Percentiles rank a stretch among this genome's conserved stretches.
These are phyloP conservation scores for Cantharis flavilabris DNA, from an alignment of 2,888 invertebrate genomes.

Conservation along the genomic window DNA sequence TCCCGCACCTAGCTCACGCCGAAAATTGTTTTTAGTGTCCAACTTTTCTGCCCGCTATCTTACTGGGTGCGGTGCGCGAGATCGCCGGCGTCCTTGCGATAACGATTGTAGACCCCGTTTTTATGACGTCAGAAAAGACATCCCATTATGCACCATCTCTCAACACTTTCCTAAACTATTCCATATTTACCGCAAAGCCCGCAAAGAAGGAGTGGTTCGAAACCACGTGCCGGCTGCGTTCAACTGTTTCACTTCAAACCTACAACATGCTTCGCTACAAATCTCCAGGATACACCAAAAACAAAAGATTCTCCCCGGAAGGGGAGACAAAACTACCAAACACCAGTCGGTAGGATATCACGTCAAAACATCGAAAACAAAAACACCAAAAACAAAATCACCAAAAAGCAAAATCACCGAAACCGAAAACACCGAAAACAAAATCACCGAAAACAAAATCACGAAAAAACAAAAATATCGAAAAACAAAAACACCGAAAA, in stretches of 20 bases:
- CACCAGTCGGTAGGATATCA: too few relatives aligned
- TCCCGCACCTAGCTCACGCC: conserved; percentile 44
- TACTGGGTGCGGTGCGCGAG: conserved; percentile 48
- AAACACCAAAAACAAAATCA: too few relatives aligned
- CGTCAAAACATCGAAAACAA: too few relatives aligned
- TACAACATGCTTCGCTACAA: too few relatives aligned
- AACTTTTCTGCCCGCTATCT: conserved; percentile 34
- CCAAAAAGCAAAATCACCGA: too few relatives aligned
- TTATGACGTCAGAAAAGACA: conserved; percentile 30
- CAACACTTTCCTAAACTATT: not conserved
- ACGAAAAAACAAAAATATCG: too few relatives aligned
- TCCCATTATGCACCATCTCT: conserved; percentile 7
- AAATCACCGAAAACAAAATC: too few relatives aligned
- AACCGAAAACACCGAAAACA: too few relatives aligned
- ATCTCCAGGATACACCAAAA: too few relatives aligned
- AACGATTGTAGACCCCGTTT: conserved; percentile 46
- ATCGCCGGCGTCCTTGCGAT: conserved; percentile 51
- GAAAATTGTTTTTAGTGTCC: conserved; percentile 36
- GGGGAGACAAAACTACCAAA: too few relatives aligned
- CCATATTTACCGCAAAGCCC: not conserved
- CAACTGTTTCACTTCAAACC: not conserved
- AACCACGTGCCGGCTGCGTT: not conserved
- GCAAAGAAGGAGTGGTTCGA: not conserved
- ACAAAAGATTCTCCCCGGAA: too few relatives aligned
- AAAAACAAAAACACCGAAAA: too few relatives aligned